These are phyloP conservation scores for Panagrolaimus sp. DNA, from an alignment of 1,140 invertebrate genomes.

Conservation along the genomic window DNA sequence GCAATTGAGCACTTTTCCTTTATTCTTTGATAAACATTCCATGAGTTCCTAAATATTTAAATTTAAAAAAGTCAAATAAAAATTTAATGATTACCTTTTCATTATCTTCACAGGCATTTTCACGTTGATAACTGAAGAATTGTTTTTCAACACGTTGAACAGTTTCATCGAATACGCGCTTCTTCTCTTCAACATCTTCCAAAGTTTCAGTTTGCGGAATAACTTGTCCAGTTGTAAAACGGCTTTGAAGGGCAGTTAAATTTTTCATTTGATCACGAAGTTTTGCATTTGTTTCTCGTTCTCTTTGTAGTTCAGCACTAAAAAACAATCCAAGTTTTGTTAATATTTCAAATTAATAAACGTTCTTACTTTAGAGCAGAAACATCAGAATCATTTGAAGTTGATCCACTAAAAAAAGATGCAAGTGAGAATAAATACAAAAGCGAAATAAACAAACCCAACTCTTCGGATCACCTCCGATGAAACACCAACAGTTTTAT, in stretches of 20 bases:
- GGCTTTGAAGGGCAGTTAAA: slow-evolving; percentile 15
- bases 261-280: slow-evolving; percentile 25
- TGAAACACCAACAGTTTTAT: slow-evolving; percentile 23
- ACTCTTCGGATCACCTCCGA: slow-evolving; percentile 20
- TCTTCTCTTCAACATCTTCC: slow-evolving; percentile 29
- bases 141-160: slow-evolving; percentile 27
- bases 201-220: slow-evolving; percentile 2
- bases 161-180: slow-evolving; percentile 36
- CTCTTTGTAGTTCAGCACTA: slow-evolving; percentile 14
- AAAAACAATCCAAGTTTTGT: slow-evolving; percentile 15
- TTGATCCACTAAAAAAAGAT: background rate
- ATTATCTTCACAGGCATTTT: slow-evolving; percentile 32
- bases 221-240: background rate
- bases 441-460: background rate
- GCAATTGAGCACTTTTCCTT: slow-evolving; percentile 11
- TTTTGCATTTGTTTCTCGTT: slow-evolving; percentile 25
- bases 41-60: slow-evolving; percentile 20
- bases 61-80: background rate
- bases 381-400: slow-evolving; percentile 15
- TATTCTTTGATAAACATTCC: slow-evolving; percentile 23
- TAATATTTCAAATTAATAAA: background rate
- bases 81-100: slow-evolving; percentile 25
- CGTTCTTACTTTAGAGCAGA: slow-evolving; percentile 6
- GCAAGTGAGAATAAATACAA: background rate
- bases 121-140: slow-evolving; percentile 31